Evolutionary conservation across 2,888 invertebrate species (phyloP).

Genomic region (Noctua comes): DNA sequence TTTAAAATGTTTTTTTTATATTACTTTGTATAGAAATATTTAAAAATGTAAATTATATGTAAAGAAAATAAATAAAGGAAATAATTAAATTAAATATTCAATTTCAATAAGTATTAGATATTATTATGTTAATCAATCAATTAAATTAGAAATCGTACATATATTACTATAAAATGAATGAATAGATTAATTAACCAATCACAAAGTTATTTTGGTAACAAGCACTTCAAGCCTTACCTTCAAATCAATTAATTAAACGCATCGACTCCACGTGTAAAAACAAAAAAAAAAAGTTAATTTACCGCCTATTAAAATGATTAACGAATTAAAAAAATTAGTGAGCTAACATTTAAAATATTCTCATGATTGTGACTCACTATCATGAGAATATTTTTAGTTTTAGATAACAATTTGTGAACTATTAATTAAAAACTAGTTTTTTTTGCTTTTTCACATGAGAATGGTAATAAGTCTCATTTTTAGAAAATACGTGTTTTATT

Average conservation of each 20-base stretch:
- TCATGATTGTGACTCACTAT: not conserved
- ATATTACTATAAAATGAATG: too few species aligned
- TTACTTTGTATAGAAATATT: too few species aligned
- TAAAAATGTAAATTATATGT: too few species aligned
- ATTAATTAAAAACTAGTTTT: not conserved
- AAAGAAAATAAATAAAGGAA: too few species aligned
- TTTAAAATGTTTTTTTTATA: too few species aligned
- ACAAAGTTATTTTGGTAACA: constrained; percentile 35
- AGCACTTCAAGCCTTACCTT: constrained; percentile 39
- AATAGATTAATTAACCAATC: constrained; percentile 1
- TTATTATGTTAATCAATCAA: too few species aligned
- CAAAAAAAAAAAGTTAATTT: constrained; percentile 60
- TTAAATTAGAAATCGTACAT: too few species aligned
- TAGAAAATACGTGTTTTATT: not conserved
- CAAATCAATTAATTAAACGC: constrained; percentile 48
- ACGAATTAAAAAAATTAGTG: not conserved
- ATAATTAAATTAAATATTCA: too few species aligned
- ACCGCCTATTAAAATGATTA: constrained; percentile 52
- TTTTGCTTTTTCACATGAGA: not conserved
- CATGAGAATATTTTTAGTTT: not conserved
- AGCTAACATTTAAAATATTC: not conserved
- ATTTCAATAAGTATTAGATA: too few species aligned
- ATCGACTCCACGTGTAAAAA: constrained; percentile 44
- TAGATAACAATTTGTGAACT: not conserved
- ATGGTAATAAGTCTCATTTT: not conserved